Evolutionary conservation across 2,797 vertebrate genomes (phyloP).

Genomic region (Mycteria americana): DNA sequence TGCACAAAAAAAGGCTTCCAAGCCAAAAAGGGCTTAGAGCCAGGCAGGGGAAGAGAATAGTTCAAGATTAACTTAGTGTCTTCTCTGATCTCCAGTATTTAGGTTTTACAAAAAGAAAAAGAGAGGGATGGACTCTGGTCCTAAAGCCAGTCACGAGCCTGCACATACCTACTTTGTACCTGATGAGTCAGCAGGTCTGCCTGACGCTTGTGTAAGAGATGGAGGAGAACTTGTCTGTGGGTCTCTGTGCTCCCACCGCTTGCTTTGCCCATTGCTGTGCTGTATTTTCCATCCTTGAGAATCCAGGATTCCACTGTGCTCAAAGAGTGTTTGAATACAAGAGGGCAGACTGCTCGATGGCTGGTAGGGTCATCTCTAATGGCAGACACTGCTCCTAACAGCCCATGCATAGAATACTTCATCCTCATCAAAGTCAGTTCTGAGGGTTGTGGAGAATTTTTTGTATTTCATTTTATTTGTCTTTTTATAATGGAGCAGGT

Average conservation of each 20-base stretch:
- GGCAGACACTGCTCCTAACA: not conserved
- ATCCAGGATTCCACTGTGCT: not conserved
- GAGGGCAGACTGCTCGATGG: rapidly evolving
- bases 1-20: not conserved
- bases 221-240: not conserved
- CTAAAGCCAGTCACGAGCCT: not conserved
- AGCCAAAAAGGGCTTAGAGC: not conserved
- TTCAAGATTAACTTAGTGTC: not conserved
- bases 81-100: not conserved
- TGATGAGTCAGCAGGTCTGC: not conserved
- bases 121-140: not conserved
- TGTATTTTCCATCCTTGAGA: not conserved
- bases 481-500: not conserved
- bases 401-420: not conserved
- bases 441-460: not conserved
- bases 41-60: not conserved
- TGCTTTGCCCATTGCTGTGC: not conserved
- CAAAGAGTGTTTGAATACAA: not conserved
- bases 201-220: not conserved
- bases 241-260: not conserved
- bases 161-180: not conserved
- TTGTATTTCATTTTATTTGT: not conserved
- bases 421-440: not conserved
- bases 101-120: not conserved
- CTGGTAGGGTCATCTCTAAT: not conserved